Evolutionary conservation across 2,888 invertebrate species (phyloP).

Genomic region (Tetheella fluctuosa): DNA sequence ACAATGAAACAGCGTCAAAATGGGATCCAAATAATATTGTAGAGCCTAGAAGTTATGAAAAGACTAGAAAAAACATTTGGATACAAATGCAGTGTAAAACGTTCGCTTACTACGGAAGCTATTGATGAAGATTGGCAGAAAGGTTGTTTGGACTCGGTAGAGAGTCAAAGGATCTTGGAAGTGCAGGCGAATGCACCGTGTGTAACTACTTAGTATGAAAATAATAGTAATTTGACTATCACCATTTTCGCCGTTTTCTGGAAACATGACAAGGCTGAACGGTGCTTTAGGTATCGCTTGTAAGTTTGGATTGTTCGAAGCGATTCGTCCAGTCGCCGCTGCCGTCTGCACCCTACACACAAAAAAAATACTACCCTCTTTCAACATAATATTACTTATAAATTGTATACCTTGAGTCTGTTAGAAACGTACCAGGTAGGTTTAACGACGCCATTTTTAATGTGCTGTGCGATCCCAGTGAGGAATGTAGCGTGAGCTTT

Average conservation of each 20-base stretch:
- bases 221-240: background rate
- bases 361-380: background rate
- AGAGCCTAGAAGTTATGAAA: too few species aligned
- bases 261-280: conserved; percentile 54
- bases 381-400: background rate
- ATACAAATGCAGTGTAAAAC: too few species aligned
- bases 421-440: conserved; percentile 65
- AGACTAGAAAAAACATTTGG: too few species aligned
- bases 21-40: too few species aligned
- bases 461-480: conserved; percentile 68
- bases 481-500: conserved; percentile 78
- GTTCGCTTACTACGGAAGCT: too few species aligned
- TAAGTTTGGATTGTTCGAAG: conserved; percentile 75
- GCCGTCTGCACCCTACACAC: conserved; percentile 71
- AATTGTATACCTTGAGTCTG: background rate
- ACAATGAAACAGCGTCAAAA: too few species aligned
- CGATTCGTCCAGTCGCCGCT: conserved; percentile 78
- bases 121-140: too few species aligned
- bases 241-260: conserved; percentile 40
- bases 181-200: too few species aligned
- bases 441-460: conserved; percentile 58
- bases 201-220: too few species aligned
- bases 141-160: too few species aligned
- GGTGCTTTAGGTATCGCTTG: conserved; percentile 78
- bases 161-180: too few species aligned